Evolutionary conservation across 2,888 invertebrate genomes (phyloP), one percentile per base, ranked within the genome.

Genomic region (Myathropa florea): DNA sequence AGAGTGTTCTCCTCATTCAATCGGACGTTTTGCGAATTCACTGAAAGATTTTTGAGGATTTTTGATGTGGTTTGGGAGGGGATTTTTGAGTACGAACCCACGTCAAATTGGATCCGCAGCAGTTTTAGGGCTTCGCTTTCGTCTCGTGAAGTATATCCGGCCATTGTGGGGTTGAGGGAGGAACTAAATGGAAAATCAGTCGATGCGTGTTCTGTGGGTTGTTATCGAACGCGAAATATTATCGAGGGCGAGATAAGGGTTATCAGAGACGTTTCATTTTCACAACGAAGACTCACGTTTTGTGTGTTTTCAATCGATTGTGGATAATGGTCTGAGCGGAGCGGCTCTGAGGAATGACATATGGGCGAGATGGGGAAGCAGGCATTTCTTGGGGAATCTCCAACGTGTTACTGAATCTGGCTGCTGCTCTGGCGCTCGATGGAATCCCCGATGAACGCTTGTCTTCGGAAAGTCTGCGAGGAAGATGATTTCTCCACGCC

Each of bases 1-100:
- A 89, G 28, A 0, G 89, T 53, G 75, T 91, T 92, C 57, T 92
- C 92, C 33, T 91, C 91, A n/a, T 83, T 88, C 23, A 92, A 81
- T 3, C 90, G 89, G 0, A 46, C 64, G 77, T 89, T 92, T 75
- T 90, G 89, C 0, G 91, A 89, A 64, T 90, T 91, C 1, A 89
- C 92, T 92, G 60, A 21, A 73, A 33, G 18, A 1, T 12, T 6
- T n/a, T 55, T 18, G 30, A 30, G 9, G 30, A 30, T 30, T n/a
- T n/a, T n/a, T n/a, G n/a, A n/a, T n/a, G n/a, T n/a, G n/a, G n/a
- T n/a, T 30, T 4, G 30, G 30, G 4, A 30, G 30, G 6, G 4
- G 3, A 30, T 6, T 30, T 30, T 9, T 30, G 30, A 7, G 3
- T 26, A 85, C 82, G 14, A 39, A 85, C 85, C 86, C 10, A 82